phyloP scores from a whole-genome alignment of 2,113 vertebrate genomes.

The Halcyon senegalensis region DNA sequence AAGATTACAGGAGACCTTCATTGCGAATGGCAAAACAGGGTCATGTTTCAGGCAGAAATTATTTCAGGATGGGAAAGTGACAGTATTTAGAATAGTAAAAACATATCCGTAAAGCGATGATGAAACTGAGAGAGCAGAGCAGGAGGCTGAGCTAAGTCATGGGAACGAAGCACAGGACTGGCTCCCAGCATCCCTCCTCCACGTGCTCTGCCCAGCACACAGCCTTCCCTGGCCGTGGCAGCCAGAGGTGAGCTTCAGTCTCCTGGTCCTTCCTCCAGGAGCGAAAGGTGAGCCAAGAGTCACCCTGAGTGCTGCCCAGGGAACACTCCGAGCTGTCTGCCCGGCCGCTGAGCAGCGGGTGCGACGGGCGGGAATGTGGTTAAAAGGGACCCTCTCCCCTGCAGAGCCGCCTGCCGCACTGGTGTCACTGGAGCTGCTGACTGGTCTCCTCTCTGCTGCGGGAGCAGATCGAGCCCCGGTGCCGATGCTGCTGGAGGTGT shows the following conservation, averaged over 20 bases:
- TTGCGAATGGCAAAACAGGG: neutral
- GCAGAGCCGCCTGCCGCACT: neutral
- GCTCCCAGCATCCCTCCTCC: neutral
- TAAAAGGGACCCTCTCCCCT: neutral
- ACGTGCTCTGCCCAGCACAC: neutral
- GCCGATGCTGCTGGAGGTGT: neutral
- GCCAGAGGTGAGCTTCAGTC: neutral
- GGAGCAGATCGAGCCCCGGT: neutral
- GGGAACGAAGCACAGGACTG: neutral
- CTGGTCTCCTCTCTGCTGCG: neutral
- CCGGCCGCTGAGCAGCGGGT: neutral
- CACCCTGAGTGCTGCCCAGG: neutral
- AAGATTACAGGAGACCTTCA: neutral
- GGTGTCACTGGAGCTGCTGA: neutral
- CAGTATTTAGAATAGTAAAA: constrained; percentile 14
- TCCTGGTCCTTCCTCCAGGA: neutral
- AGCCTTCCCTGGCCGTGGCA: neutral
- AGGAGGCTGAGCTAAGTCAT: neutral
- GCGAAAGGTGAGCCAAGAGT: neutral
- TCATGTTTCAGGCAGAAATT: neutral
- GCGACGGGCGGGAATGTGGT: neutral
- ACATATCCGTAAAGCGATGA: neutral
- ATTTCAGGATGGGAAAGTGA: constrained; percentile 41
- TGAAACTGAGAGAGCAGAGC: neutral
- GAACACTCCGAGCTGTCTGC: neutral